Evolutionary conservation across 1,140 invertebrate genomes (phyloP).

Genomic region (Pomacea maculata): DNA sequence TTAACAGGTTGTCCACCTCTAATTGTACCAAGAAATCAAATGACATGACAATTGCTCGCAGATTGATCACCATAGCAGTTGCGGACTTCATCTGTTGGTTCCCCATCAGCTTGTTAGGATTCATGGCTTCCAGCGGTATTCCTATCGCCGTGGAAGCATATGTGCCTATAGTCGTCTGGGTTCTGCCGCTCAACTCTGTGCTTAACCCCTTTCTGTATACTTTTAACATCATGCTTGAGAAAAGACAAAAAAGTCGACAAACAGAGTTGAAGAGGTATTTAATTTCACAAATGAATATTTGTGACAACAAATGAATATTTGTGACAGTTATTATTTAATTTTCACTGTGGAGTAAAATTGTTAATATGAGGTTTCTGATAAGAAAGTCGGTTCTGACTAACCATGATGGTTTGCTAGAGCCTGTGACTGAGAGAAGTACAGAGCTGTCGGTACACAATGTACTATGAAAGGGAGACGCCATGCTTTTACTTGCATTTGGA

Average conservation of each 20-base stretch:
- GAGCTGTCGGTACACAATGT: too few species aligned
- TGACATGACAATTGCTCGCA: slow-evolving; percentile 25
- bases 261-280: background rate
- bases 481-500: too few species aligned
- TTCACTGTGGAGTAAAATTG: too few species aligned
- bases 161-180: slow-evolving; percentile 13
- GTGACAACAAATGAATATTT: too few species aligned
- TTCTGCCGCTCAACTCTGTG: slow-evolving; percentile 29
- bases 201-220: slow-evolving; percentile 30
- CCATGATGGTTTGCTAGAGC: too few species aligned
- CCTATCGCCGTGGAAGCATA: slow-evolving; percentile 23
- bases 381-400: too few species aligned
- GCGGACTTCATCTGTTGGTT: slow-evolving; percentile 34
- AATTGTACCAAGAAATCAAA: background rate
- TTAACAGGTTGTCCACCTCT: background rate
- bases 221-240: background rate
- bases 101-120: slow-evolving; percentile 26
- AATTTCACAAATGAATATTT: too few species aligned
- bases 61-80: slow-evolving; percentile 19
- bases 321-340: too few species aligned
- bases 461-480: too few species aligned
- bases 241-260: slow-evolving; percentile 5
- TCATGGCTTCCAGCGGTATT: slow-evolving; percentile 6
- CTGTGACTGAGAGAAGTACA: too few species aligned
- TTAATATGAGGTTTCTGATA: too few species aligned